Evolutionary conservation across 2,888 invertebrate species (phyloP), one percentile per base, ranked within the genome.

Genomic region (Heterodera filipjevi): DNA sequence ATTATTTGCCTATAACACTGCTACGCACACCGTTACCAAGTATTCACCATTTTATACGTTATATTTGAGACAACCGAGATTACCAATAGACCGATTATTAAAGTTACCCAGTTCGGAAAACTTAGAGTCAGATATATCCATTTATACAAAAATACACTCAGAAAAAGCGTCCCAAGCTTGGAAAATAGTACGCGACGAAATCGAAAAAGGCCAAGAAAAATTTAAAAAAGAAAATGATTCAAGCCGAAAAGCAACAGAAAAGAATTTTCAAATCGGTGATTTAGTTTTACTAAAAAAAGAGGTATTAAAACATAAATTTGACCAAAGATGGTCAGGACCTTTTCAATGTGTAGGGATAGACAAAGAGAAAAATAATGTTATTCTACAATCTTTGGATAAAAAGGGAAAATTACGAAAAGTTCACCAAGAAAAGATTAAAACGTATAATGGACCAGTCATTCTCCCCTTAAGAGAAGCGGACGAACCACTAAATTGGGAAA

Each of bases 1-100:
- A 27, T 14, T 32, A 0, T 75, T 66, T 64, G 64, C 64, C 10
- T 75, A 75, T 39, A 53, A 75, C 75, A 66, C 53, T 6, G 14
- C 73, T 16, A 30, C 27, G 10, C 5, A 39, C 10, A 8, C 39
- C 6, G 30, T 12, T 8, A 39, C 73, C 5, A 22, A 44, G 8
- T 12, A 73, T 27, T 27, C 49, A 0, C 73, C 73, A 3, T 73
- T 73, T 35, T 73, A 32, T 46, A 22, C 27, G 5, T 12, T 6
- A 10, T 39, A 27, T 19, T 27, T 46, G 39, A 5, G 73, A 6
- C 39, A 73, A 8, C n/a, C 73, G 0, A 16, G 53, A 14, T 22
- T 73, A 12, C 73, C 73, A 30, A 8, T 68, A 22, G 68, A 68
- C 32, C 19, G 19, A 19, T 19, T 68, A 6, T 30, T 68, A 33